Evolutionary conservation across 1,140 invertebrate species (phyloP).

Genomic region (Radopholus similis): DNA sequence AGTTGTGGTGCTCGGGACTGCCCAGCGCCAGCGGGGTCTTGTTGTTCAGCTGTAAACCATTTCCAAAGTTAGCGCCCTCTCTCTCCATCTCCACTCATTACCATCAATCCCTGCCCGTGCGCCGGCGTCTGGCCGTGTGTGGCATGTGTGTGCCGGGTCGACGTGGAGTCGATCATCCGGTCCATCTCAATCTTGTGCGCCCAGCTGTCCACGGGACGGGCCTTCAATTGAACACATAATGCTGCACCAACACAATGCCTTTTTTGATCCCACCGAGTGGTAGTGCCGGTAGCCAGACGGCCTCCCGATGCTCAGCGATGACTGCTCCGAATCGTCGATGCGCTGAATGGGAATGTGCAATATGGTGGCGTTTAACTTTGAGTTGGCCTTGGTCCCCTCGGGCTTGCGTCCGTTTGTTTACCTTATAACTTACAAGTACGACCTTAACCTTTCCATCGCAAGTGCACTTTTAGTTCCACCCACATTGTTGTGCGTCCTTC

Average conservation of each 20-base stretch:
- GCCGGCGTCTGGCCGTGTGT: constrained; percentile 4
- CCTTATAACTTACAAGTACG: constrained; percentile 20
- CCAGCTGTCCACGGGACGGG: constrained; percentile 13
- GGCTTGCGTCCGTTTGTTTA: no score
- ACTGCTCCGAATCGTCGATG: constrained; percentile 18
- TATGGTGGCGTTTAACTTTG: no score
- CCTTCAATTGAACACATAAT: no score
- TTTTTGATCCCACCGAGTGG: not conserved
- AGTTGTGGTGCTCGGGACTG: no score
- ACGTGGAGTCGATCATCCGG: constrained; percentile 12
- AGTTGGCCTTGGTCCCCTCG: no score
- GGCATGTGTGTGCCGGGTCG: constrained; percentile 5
- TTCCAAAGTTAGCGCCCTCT: no score
- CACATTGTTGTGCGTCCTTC: constrained; percentile 7
- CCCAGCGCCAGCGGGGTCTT: no score
- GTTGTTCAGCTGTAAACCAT: no score
- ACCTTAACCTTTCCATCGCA: constrained; percentile 5
- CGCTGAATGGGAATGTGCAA: not conserved
- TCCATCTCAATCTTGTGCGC: constrained; percentile 18
- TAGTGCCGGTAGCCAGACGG: constrained; percentile 12
- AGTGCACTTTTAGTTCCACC: not conserved
- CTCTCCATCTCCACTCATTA: no score
- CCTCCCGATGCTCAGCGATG: constrained; percentile 4
- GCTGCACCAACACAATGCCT: no score
- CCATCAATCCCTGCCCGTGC: not conserved